Evolutionary conservation across 2,888 invertebrate species (phyloP), one percentile per base, ranked within the genome.

Genomic region (Bruchidius siliquastri): DNA sequence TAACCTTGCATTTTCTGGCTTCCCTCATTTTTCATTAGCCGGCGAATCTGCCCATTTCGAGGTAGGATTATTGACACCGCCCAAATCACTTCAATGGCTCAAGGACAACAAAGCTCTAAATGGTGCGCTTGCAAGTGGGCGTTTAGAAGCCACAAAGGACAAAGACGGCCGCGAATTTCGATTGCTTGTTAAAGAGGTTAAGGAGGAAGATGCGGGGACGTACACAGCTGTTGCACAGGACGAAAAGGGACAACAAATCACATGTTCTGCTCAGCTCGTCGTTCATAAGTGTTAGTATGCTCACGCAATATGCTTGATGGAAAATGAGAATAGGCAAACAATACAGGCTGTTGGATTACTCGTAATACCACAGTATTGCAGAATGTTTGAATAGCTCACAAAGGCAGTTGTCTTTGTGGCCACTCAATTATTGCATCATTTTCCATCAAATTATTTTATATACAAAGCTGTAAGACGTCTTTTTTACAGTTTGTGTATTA

Each of bases 221-320:
- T 98, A 98, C 86, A 95, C 96, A 0, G 96, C 96, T 70, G 91
- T 95, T 77, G 97, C 97, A 21, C 92, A 93, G 74, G 96, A 96
- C 83, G 88, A 89, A 26, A 90, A 92, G 74, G 96, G 96, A 76
- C 93, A 93, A 81, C 89, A 94, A 69, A 49, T 49, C 49, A 92
- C 94, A 75, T 95, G 96, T 85, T 95, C 96, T 68, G 95, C 96
- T 75, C 95, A 95, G 87, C 90, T 97, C 81, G 90, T 94, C 78
- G 96, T 97, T 79, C 93, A 94, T 82, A 91, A 94, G 89, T 88
- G 96, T 96, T 89, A 92, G 92, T 87, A 81, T 49, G 49, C 49
- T 49, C 13, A 4, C 8, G 49, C 49, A 1, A 8, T 49, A 75
- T 69, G 22, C 67, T 75, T 69, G 71, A 49, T 49, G 49, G 49